These are phyloP conservation scores for Halcyon leucocephala DNA, from an alignment of 2,797 vertebrate genomes.

Conservation along the genomic window DNA sequence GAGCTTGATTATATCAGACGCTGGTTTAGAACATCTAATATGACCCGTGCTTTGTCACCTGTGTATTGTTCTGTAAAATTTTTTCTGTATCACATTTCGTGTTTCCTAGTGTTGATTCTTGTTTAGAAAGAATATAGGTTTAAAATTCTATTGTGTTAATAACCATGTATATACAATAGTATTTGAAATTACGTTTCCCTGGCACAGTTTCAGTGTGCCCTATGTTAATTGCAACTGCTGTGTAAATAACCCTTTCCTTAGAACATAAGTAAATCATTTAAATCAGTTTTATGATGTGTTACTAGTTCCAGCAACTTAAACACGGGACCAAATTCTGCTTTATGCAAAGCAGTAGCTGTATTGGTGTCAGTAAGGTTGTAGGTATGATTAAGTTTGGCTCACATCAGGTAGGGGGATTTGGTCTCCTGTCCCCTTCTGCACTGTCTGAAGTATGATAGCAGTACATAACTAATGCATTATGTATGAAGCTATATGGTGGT, in stretches of 20 bases:
- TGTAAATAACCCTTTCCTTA: not conserved
- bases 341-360: conserved; percentile 7
- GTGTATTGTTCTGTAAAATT: not conserved
- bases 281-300: not conserved
- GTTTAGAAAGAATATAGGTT: not conserved
- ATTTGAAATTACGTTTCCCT: not conserved
- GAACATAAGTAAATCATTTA: not conserved
- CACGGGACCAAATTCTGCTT: not conserved
- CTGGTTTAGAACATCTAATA: not conserved
- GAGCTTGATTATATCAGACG: not conserved
- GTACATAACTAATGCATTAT: conserved; percentile 39
- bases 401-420: conserved; percentile 20
- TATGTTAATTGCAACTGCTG: not conserved
- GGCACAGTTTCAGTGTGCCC: not conserved
- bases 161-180: not conserved
- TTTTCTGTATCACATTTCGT: not conserved
- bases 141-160: not conserved
- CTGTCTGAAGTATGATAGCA: conserved; percentile 38
- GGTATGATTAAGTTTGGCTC: conserved; percentile 38
- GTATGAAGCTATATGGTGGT: conserved; percentile 29
- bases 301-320: not conserved
- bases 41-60: not conserved
- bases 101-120: not conserved
- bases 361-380: not conserved
- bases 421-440: conserved; percentile 19